A percentile compares a stretch with the other conserved stretches of the same genome.
Evolutionary conservation across 2,113 vertebrate species (phyloP).

Genomic region (Microcebus ravelobensis): DNA sequence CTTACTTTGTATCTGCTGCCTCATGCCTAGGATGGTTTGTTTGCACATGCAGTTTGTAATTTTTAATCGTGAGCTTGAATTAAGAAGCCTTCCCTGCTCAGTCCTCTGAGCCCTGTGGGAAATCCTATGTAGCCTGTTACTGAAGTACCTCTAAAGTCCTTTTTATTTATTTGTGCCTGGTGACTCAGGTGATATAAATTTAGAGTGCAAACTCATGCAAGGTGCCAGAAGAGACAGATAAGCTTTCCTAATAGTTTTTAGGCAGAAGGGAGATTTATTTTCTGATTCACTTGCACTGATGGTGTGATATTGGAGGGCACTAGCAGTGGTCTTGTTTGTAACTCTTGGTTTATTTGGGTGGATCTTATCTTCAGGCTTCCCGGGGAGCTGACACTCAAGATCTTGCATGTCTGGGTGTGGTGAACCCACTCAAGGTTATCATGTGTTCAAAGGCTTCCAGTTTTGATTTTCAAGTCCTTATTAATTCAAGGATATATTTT

Average conservation of each 20-base stretch:
- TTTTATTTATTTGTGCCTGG: background rate
- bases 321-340: background rate
- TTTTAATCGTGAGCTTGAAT: background rate
- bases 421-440: too few relatives aligned
- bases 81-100: background rate
- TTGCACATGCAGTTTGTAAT: background rate
- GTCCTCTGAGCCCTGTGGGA: background rate
- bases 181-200: background rate
- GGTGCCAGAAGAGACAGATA: background rate
- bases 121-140: background rate
- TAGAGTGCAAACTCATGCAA: background rate
- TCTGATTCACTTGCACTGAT: background rate
- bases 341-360: too few relatives aligned
- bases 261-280: background rate
- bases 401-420: too few relatives aligned
- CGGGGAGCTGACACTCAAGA: too few relatives aligned
- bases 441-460: too few relatives aligned
- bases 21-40: background rate
- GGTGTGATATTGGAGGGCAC: background rate
- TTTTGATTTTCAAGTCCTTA: too few relatives aligned
- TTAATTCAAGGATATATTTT: too few relatives aligned
- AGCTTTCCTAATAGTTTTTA: background rate
- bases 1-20: fast-evolving
- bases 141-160: background rate
- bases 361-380: too few relatives aligned